These are phyloP conservation scores for Pluvianellus socialis DNA, from an alignment of 2,113 vertebrate species.

Conservation along the genomic window DNA sequence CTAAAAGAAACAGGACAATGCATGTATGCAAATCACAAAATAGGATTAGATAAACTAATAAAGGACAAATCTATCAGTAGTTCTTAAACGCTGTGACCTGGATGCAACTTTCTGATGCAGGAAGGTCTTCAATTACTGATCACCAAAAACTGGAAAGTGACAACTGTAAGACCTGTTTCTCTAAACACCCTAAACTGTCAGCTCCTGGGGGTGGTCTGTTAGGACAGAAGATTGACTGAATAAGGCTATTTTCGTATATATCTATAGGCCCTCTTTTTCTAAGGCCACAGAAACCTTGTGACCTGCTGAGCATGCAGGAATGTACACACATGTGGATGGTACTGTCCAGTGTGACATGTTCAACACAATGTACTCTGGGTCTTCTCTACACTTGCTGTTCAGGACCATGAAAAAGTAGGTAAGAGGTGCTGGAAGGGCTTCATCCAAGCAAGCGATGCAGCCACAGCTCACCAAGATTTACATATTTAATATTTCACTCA, in stretches of 20 bases:
- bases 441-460: accelerated
- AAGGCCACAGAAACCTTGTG: not conserved
- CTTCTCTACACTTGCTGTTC: not conserved
- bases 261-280: too few species aligned
- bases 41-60: too few species aligned
- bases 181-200: not conserved
- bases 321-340: accelerated
- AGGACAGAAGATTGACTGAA: not conserved
- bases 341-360: too few species aligned
- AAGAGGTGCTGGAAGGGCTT: not conserved
- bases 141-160: not conserved
- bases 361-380: accelerated
- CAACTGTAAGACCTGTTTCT: accelerated
- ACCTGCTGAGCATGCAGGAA: not conserved
- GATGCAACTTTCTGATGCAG: not conserved
- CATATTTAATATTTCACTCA: not conserved
- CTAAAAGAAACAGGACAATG: not conserved
- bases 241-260: not conserved
- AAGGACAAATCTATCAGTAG: not conserved
- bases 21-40: not conserved
- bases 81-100: not conserved
- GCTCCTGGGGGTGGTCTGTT: not conserved
- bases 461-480: not conserved
- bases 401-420: not conserved
- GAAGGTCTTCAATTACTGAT: not conserved